Evolutionary conservation across 2,797 vertebrate genomes (phyloP).

Genomic region (Lagodon rhomboides): DNA sequence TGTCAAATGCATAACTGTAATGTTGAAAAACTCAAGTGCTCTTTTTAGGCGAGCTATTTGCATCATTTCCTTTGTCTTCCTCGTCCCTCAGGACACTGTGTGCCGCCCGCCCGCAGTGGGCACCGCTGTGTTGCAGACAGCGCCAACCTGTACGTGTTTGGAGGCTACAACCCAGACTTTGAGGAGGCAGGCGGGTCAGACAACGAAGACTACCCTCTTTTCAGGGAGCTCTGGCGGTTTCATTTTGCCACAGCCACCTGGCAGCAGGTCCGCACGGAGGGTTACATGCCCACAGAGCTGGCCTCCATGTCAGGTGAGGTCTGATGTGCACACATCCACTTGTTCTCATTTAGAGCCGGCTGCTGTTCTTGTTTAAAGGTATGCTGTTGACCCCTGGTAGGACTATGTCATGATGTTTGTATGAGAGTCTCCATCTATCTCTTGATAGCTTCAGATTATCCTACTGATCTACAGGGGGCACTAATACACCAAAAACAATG

Average conservation of each 20-base stretch:
- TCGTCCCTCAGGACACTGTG: slow-evolving; percentile 87
- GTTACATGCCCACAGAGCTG: slow-evolving; percentile 94
- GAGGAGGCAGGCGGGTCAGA: slow-evolving; percentile 95
- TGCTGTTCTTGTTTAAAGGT: neutral
- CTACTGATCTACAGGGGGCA: neutral
- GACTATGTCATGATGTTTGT: neutral
- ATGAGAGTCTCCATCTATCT: no score
- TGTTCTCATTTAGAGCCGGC: neutral
- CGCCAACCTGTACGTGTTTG: slow-evolving; percentile 95
- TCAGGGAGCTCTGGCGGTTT: slow-evolving; percentile 97
- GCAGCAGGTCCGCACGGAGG: slow-evolving; percentile 95
- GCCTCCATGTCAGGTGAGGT: slow-evolving; percentile 93
- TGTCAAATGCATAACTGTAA: neutral
- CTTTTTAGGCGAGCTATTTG: neutral
- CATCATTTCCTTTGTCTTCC: neutral
- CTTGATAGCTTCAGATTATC: neutral
- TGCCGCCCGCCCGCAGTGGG: slow-evolving; percentile 94
- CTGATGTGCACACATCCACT: no score
- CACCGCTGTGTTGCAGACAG: slow-evolving; percentile 97
- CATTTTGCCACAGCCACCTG: slow-evolving; percentile 96
- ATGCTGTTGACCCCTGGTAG: neutral
- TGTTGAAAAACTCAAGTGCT: neutral
- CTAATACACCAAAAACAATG: neutral
- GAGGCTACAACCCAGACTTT: slow-evolving; percentile 97
- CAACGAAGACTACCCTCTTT: slow-evolving; percentile 97